These are phyloP conservation scores for Diachrysia chrysitis DNA, from an alignment of 2,888 invertebrate genomes.

Conservation along the genomic window DNA sequence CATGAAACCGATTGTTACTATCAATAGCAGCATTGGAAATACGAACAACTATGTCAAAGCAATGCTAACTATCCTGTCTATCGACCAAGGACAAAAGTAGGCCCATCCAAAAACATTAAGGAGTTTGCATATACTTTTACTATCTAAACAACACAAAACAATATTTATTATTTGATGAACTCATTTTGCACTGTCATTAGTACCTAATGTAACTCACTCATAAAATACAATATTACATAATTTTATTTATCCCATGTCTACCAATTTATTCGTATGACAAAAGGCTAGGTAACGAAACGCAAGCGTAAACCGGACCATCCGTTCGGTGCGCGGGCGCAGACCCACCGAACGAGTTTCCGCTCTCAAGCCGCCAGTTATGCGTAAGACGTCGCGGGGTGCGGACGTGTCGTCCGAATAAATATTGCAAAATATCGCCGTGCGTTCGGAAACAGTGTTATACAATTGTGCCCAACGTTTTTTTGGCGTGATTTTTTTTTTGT, in stretches of 20 bases:
- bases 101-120: constrained; percentile 36
- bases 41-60: constrained; percentile 20
- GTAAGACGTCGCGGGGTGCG: constrained; percentile 71
- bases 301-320: constrained; percentile 83
- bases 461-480: constrained; percentile 78
- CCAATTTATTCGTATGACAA: constrained; percentile 76
- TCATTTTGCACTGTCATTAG: constrained; percentile 21
- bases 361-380: constrained; percentile 74
- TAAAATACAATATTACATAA: constrained; percentile 72
- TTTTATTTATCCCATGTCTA: constrained; percentile 72
- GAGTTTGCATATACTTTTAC: constrained; percentile 44
- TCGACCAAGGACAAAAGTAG: constrained; percentile 41
- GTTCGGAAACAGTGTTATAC: constrained; percentile 78
- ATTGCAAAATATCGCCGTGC: constrained; percentile 74
- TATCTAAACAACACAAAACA: constrained; percentile 22
- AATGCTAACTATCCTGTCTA: constrained; percentile 43
- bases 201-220: constrained; percentile 45
- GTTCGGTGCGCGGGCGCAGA: constrained; percentile 78
- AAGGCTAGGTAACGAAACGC: constrained; percentile 78
- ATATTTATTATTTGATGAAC: background rate
- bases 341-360: constrained; percentile 79
- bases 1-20: constrained; percentile 1
- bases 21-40: background rate
- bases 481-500: constrained; percentile 66
- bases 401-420: constrained; percentile 65